These are phyloP conservation scores for Tragopan temminckii DNA, from an alignment of 2,797 vertebrate species.

Conservation along the genomic window DNA sequence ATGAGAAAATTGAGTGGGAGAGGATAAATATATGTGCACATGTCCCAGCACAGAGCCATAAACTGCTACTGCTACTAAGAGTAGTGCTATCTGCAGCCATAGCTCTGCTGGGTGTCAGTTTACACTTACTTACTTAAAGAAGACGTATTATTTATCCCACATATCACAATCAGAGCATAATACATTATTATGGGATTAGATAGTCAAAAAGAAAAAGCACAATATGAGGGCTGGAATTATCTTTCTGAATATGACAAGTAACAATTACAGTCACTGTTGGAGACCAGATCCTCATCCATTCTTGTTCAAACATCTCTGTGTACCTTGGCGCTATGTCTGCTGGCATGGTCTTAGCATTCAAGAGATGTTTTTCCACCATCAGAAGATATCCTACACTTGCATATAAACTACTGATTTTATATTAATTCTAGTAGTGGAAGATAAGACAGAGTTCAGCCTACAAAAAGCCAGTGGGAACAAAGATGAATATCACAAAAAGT, in stretches of 20 bases:
- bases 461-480: background rate
- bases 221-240: background rate
- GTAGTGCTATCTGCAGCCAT: background rate
- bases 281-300: background rate
- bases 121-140: background rate
- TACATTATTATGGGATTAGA: background rate
- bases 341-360: background rate
- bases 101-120: background rate
- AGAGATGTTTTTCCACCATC: background rate
- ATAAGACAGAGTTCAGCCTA: background rate
- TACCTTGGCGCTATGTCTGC: background rate
- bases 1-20: background rate
- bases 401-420: background rate
- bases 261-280: background rate
- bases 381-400: background rate
- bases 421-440: background rate
- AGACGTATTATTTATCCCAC: background rate
- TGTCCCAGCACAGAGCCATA: background rate
- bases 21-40: background rate
- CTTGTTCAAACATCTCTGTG: background rate
- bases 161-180: background rate
- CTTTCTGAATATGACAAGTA: background rate
- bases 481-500: background rate
- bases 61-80: background rate
- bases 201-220: background rate